A percentile compares a stretch with the other conserved stretches of the same genome.
Conservation (phyloP, 2,113 vertebrate genomes). For the Eulacestoma nigropectus region DNA sequence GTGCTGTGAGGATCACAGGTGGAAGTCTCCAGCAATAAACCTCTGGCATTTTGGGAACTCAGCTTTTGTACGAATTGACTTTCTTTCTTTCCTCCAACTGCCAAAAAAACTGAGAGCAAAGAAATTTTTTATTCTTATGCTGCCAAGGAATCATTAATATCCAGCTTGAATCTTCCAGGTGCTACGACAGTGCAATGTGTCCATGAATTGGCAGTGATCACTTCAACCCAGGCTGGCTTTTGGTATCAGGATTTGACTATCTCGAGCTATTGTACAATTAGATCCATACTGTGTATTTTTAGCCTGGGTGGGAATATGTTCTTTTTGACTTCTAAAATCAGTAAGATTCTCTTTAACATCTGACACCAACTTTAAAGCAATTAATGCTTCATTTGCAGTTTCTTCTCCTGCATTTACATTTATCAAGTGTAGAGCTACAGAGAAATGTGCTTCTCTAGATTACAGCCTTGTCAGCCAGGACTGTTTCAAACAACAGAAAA, state of each 20-base stretch:
- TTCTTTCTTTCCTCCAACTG: neutral
- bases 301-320: neutral
- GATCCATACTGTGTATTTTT: neutral
- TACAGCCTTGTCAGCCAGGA: neutral
- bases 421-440: neutral
- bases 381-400: neutral
- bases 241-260: neutral
- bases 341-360: neutral
- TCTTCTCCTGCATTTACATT: neutral
- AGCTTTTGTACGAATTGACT: neutral
- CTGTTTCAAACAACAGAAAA: neutral
- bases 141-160: neutral
- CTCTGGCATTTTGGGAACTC: neutral
- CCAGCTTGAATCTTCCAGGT: neutral
- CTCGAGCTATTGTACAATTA: neutral
- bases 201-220: neutral
- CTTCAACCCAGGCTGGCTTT: neutral
- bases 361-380: neutral
- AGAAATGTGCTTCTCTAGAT: neutral
- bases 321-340: neutral
- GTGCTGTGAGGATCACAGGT: neutral
- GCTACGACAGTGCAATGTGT: neutral
- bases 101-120: neutral
- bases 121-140: neutral
- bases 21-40: neutral